A percentile compares a stretch with the other conserved stretches of the same genome.
Conservation (phyloP, 2,113 vertebrate species). For the Caranx ignobilis region DNA sequence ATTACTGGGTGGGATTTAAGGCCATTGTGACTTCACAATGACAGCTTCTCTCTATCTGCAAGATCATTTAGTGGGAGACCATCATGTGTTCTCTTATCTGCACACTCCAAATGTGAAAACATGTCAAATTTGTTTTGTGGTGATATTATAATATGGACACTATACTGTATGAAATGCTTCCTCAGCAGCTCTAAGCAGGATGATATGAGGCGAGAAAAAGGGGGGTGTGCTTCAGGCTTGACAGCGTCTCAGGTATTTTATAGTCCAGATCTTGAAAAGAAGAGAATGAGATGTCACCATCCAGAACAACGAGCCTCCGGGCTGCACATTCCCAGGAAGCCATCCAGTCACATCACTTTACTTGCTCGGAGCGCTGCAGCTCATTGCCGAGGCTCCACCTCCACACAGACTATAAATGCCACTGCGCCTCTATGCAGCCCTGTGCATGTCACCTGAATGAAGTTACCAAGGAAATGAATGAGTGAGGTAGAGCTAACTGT, state of each 20-base stretch:
- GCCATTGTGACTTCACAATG: background rate
- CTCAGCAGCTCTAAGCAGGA: background rate
- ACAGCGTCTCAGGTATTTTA: slow-evolving; percentile 49
- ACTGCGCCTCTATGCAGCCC: background rate
- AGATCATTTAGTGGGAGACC: background rate
- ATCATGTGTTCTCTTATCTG: background rate
- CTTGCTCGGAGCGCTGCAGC: slow-evolving; percentile 13
- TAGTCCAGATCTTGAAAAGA: slow-evolving; percentile 53
- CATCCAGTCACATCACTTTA: slow-evolving; percentile 21
- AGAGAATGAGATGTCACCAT: slow-evolving; percentile 63
- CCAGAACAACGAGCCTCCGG: slow-evolving; percentile 53
- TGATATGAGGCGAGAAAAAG: slow-evolving; percentile 26
- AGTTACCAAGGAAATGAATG: slow-evolving; percentile 36
- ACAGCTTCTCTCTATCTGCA: background rate
- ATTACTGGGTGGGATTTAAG: slow-evolving; percentile 2
- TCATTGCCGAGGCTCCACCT: slow-evolving; percentile 38
- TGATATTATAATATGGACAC: background rate
- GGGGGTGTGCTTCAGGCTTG: slow-evolving; percentile 43
- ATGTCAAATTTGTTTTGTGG: slow-evolving; percentile 2
- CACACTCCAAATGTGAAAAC: background rate
- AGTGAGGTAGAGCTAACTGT: background rate
- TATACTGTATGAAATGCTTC: background rate
- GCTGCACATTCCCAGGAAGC: slow-evolving; percentile 45
- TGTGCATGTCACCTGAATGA: slow-evolving; percentile 18
- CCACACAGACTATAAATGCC: slow-evolving; percentile 34